These are phyloP conservation scores for Rugalucina vietnamica DNA, from an alignment of 2,888 invertebrate species.

Conservation along the genomic window DNA sequence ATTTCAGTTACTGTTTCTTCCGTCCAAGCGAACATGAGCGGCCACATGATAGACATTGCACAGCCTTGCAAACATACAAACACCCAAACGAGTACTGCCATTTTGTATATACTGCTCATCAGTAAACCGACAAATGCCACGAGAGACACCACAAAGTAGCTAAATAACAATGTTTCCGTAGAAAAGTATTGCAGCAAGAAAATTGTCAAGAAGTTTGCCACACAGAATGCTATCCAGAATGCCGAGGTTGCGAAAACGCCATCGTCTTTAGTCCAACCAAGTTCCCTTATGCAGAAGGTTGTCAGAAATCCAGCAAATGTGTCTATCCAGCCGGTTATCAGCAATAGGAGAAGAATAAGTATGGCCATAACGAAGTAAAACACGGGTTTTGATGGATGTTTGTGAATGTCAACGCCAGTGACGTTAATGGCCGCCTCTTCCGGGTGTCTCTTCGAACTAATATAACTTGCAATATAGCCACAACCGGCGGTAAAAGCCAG, in stretches of 20 bases:
- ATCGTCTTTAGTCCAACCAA: constrained; percentile 33
- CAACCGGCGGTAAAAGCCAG: constrained; percentile 23
- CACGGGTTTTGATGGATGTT: background rate
- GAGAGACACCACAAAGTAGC: constrained; percentile 29
- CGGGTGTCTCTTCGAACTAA: background rate
- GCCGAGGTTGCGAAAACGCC: constrained; percentile 27
- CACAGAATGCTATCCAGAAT: constrained; percentile 39
- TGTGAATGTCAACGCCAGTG: background rate
- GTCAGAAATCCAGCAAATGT: constrained; percentile 48
- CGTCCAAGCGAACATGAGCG: constrained; percentile 62
- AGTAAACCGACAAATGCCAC: constrained; percentile 40
- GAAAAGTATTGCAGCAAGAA: constrained; percentile 45
- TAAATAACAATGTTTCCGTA: constrained; percentile 37
- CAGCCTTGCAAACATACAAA: constrained; percentile 50
- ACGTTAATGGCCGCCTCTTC: background rate
- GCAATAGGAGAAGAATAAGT: constrained; percentile 13
- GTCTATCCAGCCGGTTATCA: constrained; percentile 43
- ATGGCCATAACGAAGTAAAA: background rate
- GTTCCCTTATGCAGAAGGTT: constrained; percentile 39
- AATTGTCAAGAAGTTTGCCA: constrained; percentile 47
- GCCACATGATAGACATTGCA: constrained; percentile 57
- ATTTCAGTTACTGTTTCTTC: constrained; percentile 59
- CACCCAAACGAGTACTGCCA: constrained; percentile 54
- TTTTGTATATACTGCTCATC: constrained; percentile 40
- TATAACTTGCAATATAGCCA: background rate